Base-by-base conservation (phyloP, 2,113 vertebrate species). In the Emydura subglobosa region DNA sequence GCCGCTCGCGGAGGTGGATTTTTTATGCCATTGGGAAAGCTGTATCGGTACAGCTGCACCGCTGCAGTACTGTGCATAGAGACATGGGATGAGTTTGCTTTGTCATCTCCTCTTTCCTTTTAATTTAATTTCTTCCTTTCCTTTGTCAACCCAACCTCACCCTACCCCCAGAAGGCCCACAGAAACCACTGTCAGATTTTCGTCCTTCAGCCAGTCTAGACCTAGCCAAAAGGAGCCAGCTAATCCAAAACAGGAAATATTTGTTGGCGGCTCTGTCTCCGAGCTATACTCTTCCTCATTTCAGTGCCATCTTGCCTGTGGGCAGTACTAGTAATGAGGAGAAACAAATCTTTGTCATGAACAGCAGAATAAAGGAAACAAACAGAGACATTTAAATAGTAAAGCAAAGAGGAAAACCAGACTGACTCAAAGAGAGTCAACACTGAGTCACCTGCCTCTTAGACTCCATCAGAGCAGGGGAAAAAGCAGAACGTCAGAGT, bases 171-270 rank as follows among this genome's bases (percentile, higher is more conserved):
- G 80, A 74, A 44, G 76, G 44, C 22, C 29, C 55, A 29, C 83
- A 53, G 42, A 22, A 19, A 16, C 22, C 54, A 57, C 76, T 4
- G 74, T 12, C 39, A 50, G 19, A 42, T 7, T 49, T 39, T 61
- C 24, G 44, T 12, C 21, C 74, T 47, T 13, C 0, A 0, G 42
- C 0, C 3, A 10, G 39, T 72, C n/a, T 72, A 39, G 54, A 17
- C 5, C 34, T 44, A 89, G 82, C 80, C 22, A 55, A 29, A 55
- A n/a, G 80, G 17, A 27, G n/a, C 53, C 24, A 29, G 44, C 22
- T 86, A 54, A 59, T 11, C 17, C 0, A 1, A 50, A 42, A 39
- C 51, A 34, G 31, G 3, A 34, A 79, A 31, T 2, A 55, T 9
- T 72, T 6, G 42, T 19, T 51, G 50, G 51, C 16, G 51, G 29